phyloP scores from a whole-genome alignment of 2,113 vertebrate species.

The Callaeas wilsoni region DNA sequence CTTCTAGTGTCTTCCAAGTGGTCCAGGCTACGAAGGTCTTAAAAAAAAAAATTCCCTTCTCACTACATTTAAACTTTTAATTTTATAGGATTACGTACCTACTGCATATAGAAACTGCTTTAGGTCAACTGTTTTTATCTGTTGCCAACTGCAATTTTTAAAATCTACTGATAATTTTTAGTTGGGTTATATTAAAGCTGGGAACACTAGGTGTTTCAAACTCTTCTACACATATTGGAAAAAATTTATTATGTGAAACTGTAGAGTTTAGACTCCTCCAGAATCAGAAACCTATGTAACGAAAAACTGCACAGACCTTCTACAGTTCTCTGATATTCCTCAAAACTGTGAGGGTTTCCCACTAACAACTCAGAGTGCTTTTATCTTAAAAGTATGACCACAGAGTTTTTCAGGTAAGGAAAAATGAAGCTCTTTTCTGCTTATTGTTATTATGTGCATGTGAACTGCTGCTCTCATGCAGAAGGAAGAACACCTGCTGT shows the following conservation, averaged over 20 bases:
- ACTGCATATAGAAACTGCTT: background rate
- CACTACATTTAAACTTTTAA: background rate
- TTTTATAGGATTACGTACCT: background rate
- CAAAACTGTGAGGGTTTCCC: background rate
- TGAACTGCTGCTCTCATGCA: background rate
- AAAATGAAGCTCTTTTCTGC: background rate
- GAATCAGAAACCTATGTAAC: background rate
- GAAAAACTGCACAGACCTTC: background rate
- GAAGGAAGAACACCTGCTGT: background rate
- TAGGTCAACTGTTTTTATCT: background rate
- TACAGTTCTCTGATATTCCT: background rate
- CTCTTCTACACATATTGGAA: background rate
- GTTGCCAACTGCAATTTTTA: background rate
- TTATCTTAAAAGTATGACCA: background rate
- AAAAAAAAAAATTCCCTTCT: background rate
- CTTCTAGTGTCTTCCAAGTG: rapidly evolving
- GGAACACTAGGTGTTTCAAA: background rate
- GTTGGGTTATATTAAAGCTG: background rate
- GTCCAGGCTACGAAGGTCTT: background rate
- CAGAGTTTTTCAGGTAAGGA: background rate
- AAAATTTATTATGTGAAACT: background rate
- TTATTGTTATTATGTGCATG: background rate
- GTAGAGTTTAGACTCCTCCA: background rate
- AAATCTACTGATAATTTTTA: background rate
- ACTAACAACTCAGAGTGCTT: background rate